Evolutionary conservation across 2,113 vertebrate species (phyloP).

Genomic region (Myocastor coypus): DNA sequence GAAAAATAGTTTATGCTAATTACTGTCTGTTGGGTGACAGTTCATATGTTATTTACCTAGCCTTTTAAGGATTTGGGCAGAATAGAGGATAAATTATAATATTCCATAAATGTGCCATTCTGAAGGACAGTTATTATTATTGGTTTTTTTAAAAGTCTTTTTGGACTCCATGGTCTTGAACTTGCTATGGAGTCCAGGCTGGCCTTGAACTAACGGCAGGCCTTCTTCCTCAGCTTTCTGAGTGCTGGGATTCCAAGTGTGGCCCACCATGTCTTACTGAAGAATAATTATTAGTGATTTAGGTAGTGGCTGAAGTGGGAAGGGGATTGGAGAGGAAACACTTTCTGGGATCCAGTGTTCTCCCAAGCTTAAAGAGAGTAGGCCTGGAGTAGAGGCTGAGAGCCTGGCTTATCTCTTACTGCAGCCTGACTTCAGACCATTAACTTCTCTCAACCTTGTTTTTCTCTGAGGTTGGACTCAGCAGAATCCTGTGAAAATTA

Average conservation of each 20-base stretch:
- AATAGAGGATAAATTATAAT: not conserved
- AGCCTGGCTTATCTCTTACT: constrained; percentile 27
- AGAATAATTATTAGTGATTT: not conserved
- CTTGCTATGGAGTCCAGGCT: not conserved
- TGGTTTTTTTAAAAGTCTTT: not conserved
- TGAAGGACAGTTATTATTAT: not conserved
- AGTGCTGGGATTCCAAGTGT: not conserved
- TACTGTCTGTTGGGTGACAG: not conserved
- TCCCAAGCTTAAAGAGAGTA: not conserved
- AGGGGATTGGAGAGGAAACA: not conserved
- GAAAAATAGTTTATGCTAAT: constrained; percentile 28
- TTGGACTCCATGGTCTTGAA: not conserved
- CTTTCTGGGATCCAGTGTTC: not conserved
- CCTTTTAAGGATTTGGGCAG: constrained; percentile 7
- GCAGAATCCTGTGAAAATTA: not conserved
- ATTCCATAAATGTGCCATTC: constrained; percentile 6
- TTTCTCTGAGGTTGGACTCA: not conserved
- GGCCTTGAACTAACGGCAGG: too few species aligned
- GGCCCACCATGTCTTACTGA: not conserved
- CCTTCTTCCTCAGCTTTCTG: too few species aligned
- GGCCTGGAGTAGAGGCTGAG: not conserved
- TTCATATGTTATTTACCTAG: not conserved
- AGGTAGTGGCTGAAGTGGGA: not conserved
- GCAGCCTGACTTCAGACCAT: not conserved
- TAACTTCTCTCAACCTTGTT: not conserved